phyloP scores from a whole-genome alignment of 2,797 vertebrate species.

The Takifugu rubripes region DNA sequence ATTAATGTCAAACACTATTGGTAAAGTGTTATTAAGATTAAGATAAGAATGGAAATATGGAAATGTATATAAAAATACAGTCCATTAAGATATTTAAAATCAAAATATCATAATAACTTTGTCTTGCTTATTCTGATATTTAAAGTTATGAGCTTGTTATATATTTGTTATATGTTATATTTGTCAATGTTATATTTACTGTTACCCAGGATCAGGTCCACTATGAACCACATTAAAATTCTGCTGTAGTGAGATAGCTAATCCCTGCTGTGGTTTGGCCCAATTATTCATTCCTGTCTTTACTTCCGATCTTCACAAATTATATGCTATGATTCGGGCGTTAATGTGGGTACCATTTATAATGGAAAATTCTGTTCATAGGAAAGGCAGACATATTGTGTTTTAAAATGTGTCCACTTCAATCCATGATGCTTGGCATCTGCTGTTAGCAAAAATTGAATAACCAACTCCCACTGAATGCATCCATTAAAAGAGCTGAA shows the following conservation, averaged over 20 bases:
- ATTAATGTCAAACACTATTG: too few relatives aligned
- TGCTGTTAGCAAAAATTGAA: conserved; percentile 55
- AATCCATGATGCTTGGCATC: conserved; percentile 55
- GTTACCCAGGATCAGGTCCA: conserved; percentile 52
- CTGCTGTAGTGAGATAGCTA: conserved; percentile 62
- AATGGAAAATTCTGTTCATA: conserved; percentile 62
- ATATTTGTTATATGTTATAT: too few relatives aligned
- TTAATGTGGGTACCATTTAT: conserved; percentile 49
- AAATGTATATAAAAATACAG: too few relatives aligned
- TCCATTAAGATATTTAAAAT: too few relatives aligned
- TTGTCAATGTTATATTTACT: neutral
- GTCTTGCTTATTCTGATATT: too few relatives aligned
- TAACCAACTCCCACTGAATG: conserved; percentile 46
- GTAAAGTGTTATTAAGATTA: too few relatives aligned
- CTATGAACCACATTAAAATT: conserved; percentile 59
- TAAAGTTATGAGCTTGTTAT: too few relatives aligned
- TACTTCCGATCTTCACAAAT: too few relatives aligned
- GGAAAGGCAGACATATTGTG: conserved; percentile 65
- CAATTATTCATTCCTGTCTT: conserved; percentile 61
- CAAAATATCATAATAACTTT: too few relatives aligned
- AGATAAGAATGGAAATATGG: too few relatives aligned
- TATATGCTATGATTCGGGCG: conserved; percentile 45
- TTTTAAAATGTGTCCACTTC: conserved; percentile 61
- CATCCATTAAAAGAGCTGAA: conserved; percentile 22
- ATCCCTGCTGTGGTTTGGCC: conserved; percentile 74